These are phyloP conservation scores for Peromyscus melanophrys DNA, from an alignment of 2,797 vertebrate species.

Conservation along the genomic window DNA sequence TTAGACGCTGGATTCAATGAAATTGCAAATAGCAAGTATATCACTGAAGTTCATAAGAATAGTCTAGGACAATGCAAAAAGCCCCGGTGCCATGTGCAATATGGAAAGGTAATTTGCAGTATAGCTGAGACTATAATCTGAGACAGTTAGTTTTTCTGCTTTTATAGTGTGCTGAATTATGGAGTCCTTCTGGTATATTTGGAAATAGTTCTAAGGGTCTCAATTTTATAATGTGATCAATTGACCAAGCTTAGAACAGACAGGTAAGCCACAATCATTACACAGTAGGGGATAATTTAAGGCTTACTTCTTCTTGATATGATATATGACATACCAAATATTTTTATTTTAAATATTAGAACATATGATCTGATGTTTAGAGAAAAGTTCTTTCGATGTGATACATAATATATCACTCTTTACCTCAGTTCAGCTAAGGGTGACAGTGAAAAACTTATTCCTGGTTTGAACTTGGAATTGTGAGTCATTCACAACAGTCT, in stretches of 20 bases:
- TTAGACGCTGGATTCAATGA: neutral
- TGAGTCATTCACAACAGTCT: neutral
- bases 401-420: neutral
- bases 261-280: neutral
- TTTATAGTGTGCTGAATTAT: neutral
- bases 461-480: neutral
- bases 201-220: neutral
- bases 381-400: neutral
- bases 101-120: neutral
- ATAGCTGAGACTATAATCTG: neutral
- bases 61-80: neutral
- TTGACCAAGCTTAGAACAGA: neutral
- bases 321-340: neutral
- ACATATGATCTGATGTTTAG: neutral
- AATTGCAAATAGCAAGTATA: neutral
- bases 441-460: neutral
- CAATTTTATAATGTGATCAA: neutral
- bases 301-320: neutral
- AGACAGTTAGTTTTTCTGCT: neutral
- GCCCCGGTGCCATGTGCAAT: rapidly evolving
- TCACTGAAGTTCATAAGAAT: neutral
- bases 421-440: neutral
- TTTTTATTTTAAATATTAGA: neutral
- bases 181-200: neutral
- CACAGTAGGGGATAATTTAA: neutral